phyloP scores from a whole-genome alignment of 1,140 invertebrate genomes.

The Drosophila santomea region DNA sequence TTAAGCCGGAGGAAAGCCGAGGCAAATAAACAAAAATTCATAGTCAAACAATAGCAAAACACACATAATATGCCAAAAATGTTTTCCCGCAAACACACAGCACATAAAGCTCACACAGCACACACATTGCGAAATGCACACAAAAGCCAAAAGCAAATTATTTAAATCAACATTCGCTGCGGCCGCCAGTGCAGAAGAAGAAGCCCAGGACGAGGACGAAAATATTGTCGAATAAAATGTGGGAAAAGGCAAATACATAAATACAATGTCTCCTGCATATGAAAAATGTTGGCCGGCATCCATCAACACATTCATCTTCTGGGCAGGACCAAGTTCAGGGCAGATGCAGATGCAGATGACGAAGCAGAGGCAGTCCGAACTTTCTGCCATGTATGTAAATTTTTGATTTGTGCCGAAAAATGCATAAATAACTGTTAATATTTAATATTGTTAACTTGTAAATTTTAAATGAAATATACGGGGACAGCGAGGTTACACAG shows the following conservation, averaged over 20 bases:
- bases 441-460: conserved; percentile 83
- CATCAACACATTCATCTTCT: conserved; percentile 56
- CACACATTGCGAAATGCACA: conserved; percentile 48
- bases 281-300: conserved; percentile 58
- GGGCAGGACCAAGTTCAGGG: conserved; percentile 3
- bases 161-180: conserved; percentile 69
- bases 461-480: conserved; percentile 82
- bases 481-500: conserved; percentile 24
- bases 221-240: conserved; percentile 76
- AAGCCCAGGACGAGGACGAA: conserved; percentile 27
- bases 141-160: conserved; percentile 73
- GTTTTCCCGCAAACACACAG: conserved; percentile 35
- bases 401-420: conserved; percentile 83
- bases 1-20: conserved; percentile 41
- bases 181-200: conserved; percentile 28
- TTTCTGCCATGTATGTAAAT: conserved; percentile 77
- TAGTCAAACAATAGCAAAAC: conserved; percentile 67
- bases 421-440: conserved; percentile 83
- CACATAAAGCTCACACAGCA: conserved; percentile 27
- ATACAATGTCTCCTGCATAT: conserved; percentile 46
- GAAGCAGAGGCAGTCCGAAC: conserved; percentile 23
- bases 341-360: not conserved
- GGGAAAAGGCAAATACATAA: conserved; percentile 62
- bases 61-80: conserved; percentile 65
- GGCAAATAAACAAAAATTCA: conserved; percentile 64